These are phyloP conservation scores for Ciona savignyi DNA, from an alignment of 23 tunicate genomes.

Conservation along the genomic window DNA sequence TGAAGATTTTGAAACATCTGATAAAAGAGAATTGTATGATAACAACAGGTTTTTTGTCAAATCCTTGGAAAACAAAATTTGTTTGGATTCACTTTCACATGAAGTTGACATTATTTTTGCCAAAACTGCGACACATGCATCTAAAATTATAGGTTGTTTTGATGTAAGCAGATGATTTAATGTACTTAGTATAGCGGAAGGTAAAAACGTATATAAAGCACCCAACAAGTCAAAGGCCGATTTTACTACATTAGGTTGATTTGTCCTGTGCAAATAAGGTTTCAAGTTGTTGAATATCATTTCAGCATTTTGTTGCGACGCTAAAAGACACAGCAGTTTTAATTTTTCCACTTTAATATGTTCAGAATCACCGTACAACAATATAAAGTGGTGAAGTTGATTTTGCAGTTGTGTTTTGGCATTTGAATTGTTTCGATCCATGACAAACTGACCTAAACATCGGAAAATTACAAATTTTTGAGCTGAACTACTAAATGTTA, in stretches of 20 bases:
- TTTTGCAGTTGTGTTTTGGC: neutral
- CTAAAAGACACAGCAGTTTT: neutral
- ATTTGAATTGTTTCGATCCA: neutral
- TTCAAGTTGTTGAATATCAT: neutral
- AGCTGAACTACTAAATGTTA: neutral
- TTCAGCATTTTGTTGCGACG: neutral
- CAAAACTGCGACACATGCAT: neutral
- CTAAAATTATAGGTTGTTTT: neutral
- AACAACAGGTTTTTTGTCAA: neutral
- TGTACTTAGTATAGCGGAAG: neutral
- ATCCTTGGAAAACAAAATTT: too few species aligned
- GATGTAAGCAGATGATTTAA: neutral
- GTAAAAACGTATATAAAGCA: neutral
- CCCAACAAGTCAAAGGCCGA: neutral
- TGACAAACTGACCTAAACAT: neutral
- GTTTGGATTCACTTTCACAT: too few species aligned
- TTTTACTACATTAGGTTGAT: neutral
- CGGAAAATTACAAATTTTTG: too few species aligned
- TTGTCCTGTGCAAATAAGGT: neutral
- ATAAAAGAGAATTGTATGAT: neutral
- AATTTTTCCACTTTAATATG: neutral
- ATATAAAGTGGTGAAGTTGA: neutral
- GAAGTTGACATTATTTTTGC: too few species aligned
- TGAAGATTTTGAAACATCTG: constrained; percentile 7
- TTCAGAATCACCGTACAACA: neutral